Percentiles rank a stretch among this genome's conserved stretches.
Conservation (phyloP, 2,797 vertebrate species). For the Ptychobarbus kaznakovi region DNA sequence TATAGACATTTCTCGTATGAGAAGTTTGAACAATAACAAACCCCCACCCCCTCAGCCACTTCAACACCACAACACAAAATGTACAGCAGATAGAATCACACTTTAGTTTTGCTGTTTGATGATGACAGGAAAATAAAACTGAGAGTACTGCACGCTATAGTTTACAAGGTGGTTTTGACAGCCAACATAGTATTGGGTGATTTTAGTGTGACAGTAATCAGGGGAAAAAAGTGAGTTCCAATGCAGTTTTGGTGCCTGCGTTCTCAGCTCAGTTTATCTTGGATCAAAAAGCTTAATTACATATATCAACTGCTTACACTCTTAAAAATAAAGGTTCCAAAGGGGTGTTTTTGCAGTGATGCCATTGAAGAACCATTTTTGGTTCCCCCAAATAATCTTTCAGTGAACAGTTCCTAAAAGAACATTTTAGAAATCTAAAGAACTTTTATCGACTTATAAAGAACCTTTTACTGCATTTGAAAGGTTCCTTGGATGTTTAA, state of each 20-base stretch:
- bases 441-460: not conserved
- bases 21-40: constrained; percentile 78
- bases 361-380: not conserved
- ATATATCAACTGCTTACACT: not conserved
- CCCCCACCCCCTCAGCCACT: constrained; percentile 48
- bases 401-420: not conserved
- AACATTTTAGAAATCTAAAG: not conserved
- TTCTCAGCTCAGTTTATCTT: not conserved
- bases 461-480: not conserved
- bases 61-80: constrained; percentile 35
- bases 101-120: constrained; percentile 55
- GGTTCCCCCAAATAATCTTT: not conserved
- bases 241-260: not conserved
- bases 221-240: constrained; percentile 27
- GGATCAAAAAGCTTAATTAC: not conserved
- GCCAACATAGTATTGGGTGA: constrained; percentile 39
- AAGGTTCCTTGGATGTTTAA: not conserved
- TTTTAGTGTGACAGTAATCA: constrained; percentile 45
- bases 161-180: constrained; percentile 51
- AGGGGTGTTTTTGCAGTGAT: not conserved
- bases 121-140: constrained; percentile 67
- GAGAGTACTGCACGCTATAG: constrained; percentile 50
- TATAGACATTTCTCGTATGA: constrained; percentile 82
- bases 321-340: not conserved
- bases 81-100: constrained; percentile 32